Base-by-base conservation (phyloP, 2,113 vertebrate species). In the Brienomyrus longianalis region DNA sequence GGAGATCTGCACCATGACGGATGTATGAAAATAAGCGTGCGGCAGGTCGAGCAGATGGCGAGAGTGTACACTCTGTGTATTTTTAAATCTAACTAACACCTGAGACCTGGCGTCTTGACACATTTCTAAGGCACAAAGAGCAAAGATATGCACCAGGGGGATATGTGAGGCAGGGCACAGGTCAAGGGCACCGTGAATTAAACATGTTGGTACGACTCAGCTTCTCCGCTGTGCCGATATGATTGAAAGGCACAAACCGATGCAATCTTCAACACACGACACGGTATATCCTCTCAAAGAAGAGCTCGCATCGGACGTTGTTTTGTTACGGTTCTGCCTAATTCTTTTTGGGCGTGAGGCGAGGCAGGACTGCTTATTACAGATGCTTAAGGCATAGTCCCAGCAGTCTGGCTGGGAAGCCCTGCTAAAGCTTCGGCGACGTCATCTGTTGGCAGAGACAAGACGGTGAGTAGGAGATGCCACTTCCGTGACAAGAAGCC, bases 21-120 rank as follows among this genome's bases (percentile, higher is more conserved):
- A 52, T 21, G 27, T 10, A 52, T 80, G 47, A 89, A 80, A 51
- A 80, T 13, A 45, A 47, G 88, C 10, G n/a, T 48, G 59, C 70
- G 83, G 15, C 84, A 39, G 56, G 35, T 86, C 10, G 89, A 88
- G 56, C 87, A 88, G 66, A 89, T 89, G 88, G 88, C 17, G 51
- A 27, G 52, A 77, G 27, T 23, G 7, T 27, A 23, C 9, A 83
- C 77, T 45, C 35, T 0, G 35, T 59, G 77, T 54, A 56, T n/a
- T 56, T 47, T 39, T 48, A 74, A 88, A 74, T 50, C 54, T 70
- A 50, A 83, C 88, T 59, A 6, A 77, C 52, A 74, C 35, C 88
- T 84, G 88, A 31, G 50, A 19, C 51, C 51, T 52, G 9, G 74
- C 51, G 11, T 19, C 31, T 56, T 31, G 31, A 86, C 85, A 51